Base-by-base conservation (phyloP, 2,888 invertebrate genomes). In the Xestia sexstrigata region DNA sequence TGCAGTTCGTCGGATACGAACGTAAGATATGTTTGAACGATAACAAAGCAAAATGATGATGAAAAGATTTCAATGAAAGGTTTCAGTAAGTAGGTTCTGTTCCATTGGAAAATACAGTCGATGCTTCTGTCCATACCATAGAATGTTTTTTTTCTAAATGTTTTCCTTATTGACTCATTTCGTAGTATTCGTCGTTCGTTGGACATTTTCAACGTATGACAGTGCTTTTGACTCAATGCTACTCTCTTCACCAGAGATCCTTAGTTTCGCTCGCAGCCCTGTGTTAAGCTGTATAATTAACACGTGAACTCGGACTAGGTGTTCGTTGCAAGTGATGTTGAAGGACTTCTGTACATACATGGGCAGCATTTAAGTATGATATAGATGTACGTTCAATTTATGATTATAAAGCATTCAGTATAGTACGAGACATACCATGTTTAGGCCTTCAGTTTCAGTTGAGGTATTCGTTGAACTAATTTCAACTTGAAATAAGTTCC, bases 311-410 rank as follows among this genome's bases (percentile, higher is more conserved):
- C 20, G 9, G 45, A 23, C 35, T 66, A 66, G 79, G 66, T 72
- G 79, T 60, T 66, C 58, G 26, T 42, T 67, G 79, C 79, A 52
- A 79, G 79, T 35, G 26, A 35, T 26, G 17, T 26, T 52, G 66
- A 60, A 60, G 26, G 17, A 52, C 23, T 52, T 35, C 17, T 8
- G 20, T 35, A 60, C 17, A 17, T 8, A 17, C 7, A 35, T 4
- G 5, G 1, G 20, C 20, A 60, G 60, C 30, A n/a, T n/a, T n/a
- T n/a, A n/a, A n/a, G n/a, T n/a, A n/a, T n/a, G n/a, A n/a, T 1
- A 1, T 20, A 60, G 26, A 17, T 60, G 7, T 60, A 17, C 26
- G 26, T 20, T 20, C 9, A 1, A 5, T 60, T 30, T 20, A 1
- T 20, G 30, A 15, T 60, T 20, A 60, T 30, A 30, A 9, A 20